Conservation (phyloP, 2,113 vertebrate species). For the Podilymbus podiceps region DNA sequence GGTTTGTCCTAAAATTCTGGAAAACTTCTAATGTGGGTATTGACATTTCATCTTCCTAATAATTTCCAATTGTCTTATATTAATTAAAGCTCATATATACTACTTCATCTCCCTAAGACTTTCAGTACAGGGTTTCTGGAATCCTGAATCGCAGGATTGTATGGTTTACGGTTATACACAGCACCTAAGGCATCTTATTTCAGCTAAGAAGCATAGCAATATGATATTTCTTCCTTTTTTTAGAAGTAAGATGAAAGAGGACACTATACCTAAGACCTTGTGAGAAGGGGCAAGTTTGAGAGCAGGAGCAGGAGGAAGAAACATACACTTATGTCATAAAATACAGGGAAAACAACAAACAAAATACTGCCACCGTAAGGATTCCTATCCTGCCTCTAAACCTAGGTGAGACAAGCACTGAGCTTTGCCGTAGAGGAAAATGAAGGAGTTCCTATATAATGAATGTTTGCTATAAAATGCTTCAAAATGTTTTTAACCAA, state of each 20-base stretch:
- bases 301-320: background rate
- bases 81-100: background rate
- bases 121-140: background rate
- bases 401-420: background rate
- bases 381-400: background rate
- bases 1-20: background rate
- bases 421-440: background rate
- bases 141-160: background rate
- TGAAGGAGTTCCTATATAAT: background rate
- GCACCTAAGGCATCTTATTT: background rate
- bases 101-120: background rate
- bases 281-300: background rate
- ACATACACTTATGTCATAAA: background rate
- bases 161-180: background rate
- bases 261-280: background rate
- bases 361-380: background rate
- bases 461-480: background rate
- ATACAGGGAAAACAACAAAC: background rate
- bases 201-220: background rate
- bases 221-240: background rate
- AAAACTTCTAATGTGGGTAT: background rate
- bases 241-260: background rate
- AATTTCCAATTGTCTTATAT: background rate
- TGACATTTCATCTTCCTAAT: background rate
- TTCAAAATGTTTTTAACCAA: background rate